phyloP scores from a whole-genome alignment of 2,797 vertebrate genomes.

The Argyrosomus regius region DNA sequence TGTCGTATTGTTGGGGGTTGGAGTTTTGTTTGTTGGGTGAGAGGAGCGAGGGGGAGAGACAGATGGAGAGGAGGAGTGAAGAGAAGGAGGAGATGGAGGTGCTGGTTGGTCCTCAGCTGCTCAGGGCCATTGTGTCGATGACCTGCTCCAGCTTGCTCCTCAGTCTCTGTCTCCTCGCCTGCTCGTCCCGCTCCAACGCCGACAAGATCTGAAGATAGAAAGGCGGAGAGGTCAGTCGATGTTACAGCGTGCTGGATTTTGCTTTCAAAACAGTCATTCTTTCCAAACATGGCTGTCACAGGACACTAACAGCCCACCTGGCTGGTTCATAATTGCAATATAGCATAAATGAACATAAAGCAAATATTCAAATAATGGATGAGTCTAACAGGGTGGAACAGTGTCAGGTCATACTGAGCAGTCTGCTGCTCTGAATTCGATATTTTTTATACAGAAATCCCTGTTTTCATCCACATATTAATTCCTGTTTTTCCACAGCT shows the following conservation, averaged over 20 bases:
- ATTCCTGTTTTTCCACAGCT: neutral
- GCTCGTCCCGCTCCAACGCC: slow-evolving; percentile 96
- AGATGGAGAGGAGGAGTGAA: slow-evolving; percentile 70
- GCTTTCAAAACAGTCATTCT: slow-evolving; percentile 13
- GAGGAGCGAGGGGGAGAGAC: slow-evolving; percentile 69
- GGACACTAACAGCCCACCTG: neutral
- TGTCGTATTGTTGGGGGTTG: slow-evolving; percentile 70
- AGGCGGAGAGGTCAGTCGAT: slow-evolving; percentile 21
- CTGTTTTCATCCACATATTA: neutral
- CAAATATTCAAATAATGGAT: neutral
- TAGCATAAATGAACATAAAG: neutral
- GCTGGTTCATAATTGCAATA: neutral
- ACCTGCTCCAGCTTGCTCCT: slow-evolving; percentile 98
- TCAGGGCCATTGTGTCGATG: slow-evolving; percentile 98
- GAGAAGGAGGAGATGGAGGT: slow-evolving; percentile 59
- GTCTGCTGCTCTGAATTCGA: neutral
- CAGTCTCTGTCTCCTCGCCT: slow-evolving; percentile 95
- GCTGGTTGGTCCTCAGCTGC: slow-evolving; percentile 89
- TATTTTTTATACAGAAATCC: neutral
- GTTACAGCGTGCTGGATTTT: neutral
- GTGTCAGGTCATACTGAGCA: neutral
- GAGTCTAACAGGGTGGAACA: neutral
- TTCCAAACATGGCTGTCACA: slow-evolving; percentile 19
- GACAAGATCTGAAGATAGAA: slow-evolving; percentile 90
- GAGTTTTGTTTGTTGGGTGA: slow-evolving; percentile 73